Percentiles rank a stretch among this genome's conserved stretches.
Conservation (phyloP, 1,140 invertebrate species). For the Adelges cooleyi region DNA sequence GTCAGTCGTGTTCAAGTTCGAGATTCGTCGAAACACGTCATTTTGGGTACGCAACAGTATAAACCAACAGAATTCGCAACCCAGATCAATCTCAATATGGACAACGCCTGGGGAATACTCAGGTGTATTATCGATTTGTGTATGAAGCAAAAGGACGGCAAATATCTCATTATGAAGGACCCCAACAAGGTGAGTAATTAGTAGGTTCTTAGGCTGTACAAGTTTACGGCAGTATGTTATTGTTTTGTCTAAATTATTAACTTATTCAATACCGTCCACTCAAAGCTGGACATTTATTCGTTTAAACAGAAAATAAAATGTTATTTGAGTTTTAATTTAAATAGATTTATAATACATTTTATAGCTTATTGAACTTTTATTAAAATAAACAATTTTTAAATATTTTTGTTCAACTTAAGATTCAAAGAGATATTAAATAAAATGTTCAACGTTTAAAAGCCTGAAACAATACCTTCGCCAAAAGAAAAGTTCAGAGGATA, state of each 20-base stretch:
- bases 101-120: slow-evolving; percentile 98
- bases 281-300: too few species aligned
- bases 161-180: slow-evolving; percentile 98
- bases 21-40: slow-evolving; percentile 93
- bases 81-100: slow-evolving; percentile 98
- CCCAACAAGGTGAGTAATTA: slow-evolving; percentile 79
- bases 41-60: slow-evolving; percentile 96
- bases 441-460: too few species aligned
- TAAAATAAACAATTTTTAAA: too few species aligned
- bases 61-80: slow-evolving; percentile 96
- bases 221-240: not conserved
- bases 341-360: too few species aligned
- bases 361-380: too few species aligned
- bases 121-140: slow-evolving; percentile 95
- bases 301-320: too few species aligned
- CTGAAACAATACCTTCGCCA: too few species aligned
- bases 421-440: too few species aligned
- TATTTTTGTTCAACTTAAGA: too few species aligned
- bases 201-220: not conserved
- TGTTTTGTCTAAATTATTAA: not conserved
- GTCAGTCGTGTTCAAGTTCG: slow-evolving; percentile 86
- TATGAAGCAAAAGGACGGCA: slow-evolving; percentile 95
- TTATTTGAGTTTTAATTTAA: too few species aligned
- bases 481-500: too few species aligned
- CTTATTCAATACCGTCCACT: too few species aligned